Evolutionary conservation across 2,113 vertebrate species (phyloP), one percentile per base, ranked within the genome.

Genomic region (Carassius gibelio): DNA sequence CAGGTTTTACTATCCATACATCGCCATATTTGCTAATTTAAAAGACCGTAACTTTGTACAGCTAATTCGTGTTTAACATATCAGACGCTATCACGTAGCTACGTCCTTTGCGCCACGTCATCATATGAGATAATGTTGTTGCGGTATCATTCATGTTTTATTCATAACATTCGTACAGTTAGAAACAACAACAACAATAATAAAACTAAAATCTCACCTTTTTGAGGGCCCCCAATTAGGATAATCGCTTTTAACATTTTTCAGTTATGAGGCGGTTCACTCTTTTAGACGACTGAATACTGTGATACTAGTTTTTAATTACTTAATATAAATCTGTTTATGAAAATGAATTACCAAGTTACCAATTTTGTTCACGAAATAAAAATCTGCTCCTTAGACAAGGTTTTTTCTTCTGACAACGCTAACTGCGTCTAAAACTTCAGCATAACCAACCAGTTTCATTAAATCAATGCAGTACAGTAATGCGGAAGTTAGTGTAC

Each of bases 201-300:
- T 38, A 34, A 38, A 57, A 0, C 1, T 2, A 0, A 1, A 23
- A 5, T 30, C 95, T 96, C 91, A 99, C 97, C 98, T 95, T 99
- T 99, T 84, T 99, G 98, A 5, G 97, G 97, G 0, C 98, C 98
- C 64, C 98, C 98, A 62, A 99, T 99, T 88, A 99, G 93, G 91
- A 99, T 95, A 7, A 99, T 96, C 1, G 97, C 95, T 86, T 99
- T 99, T 87, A 99, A 92, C 98, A 99, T 99, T 13, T 83, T 91
- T 26, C 50, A 26, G n/a, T 48, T 68, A 62, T 61, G 45, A 14
- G 26, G 7, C 21, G 59, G 30, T 26, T 52, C 30, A 52, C 52
- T 38, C 5, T 71, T 34, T 10, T 19, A 74, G 5, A 57, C 59
- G 36, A 80, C 9, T 81, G 23, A 55, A 82, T 14, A n/a, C 2